Base-by-base conservation (phyloP, 1,140 invertebrate genomes). In the Pachypsylla venusta region DNA sequence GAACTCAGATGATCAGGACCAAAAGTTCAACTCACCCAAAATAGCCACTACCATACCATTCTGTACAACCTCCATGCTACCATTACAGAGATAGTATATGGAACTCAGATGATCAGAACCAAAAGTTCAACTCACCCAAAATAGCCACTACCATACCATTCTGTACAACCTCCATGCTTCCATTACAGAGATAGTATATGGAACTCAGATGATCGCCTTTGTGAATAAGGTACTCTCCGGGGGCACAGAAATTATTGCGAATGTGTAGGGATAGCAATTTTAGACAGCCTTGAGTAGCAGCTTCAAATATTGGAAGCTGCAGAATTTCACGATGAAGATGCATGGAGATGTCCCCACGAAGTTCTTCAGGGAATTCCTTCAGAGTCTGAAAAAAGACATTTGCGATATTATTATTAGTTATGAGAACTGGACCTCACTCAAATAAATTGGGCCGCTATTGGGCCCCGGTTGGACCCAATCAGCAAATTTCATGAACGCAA, bases 1-100 rank as follows among this genome's bases (percentile, higher is more conserved):
- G 93, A 94, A 39, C 89, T 87, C 1, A 99, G 79, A 1, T 95
- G 93, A 70, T 99, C 96, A 22, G n/a, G n/a, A n/a, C n/a, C n/a
- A n/a, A n/a, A n/a, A n/a, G n/a, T n/a, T n/a, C n/a, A 35, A 67
- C 75, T 78, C 77, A 96, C 95, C 94, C 67, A 98, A 77, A 69
- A 99, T 98, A 53, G 95, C 95, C 19, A 98, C 93, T 53, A 99
- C 95, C 84, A 97, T 95, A 61, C 88, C 88, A 69, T 98, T 89
- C 71, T 96, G 93, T 60, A 98, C 85, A 30, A 98, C 94, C 75
- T 99, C 95, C 84, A 99, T 98, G 3, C 93, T 97, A 2, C 95
- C 96, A 66, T 95, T 93, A 71, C 90, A 95, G 28, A 97, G 82
- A 70, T 95, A 95, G 74, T 97, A 96, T 64, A 98, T 88, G 64